Base-by-base conservation (phyloP, 2,797 vertebrate species). In the Iguana delicatissima region DNA sequence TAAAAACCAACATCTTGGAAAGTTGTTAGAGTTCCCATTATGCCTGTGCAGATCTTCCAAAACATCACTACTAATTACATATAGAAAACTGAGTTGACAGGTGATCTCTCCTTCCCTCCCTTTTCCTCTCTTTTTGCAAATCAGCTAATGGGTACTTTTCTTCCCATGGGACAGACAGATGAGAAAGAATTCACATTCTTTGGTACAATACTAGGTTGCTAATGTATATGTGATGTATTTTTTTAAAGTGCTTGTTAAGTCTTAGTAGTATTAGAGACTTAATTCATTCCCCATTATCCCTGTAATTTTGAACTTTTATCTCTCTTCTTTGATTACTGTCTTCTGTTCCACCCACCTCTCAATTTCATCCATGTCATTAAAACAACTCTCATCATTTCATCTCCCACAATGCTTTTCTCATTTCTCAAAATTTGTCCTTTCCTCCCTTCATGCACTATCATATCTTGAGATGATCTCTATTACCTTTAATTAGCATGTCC, bases 381-480 rank as follows among this genome's bases (percentile, higher is more conserved):
- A 87, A 69, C 89, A 87, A 91, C 46, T 26, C 67, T 42, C 59
- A 1, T 20, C 82, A 73, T 32, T 0, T 0, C 42, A 38, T 88
- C 87, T 89, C 46, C 72, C 88, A 73, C 20, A 84, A 46, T 80
- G 59, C 76, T 59, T 90, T 84, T 77, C 26, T 87, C 7, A 84
- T 85, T 83, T 57, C n/a, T 87, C 14, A 79, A 24, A 32, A 76
- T 89, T 64, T 74, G 55, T 82, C 4, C 85, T 89, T 90, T 24
- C 12, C 1, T 20, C 5, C 80, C 89, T 93, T 89, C 80, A 80
- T 87, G 84, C 62, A 84, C 50, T 64, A 83, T 82, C 73, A 89
- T 90, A 1, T 87, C 6, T 8, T 8, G 32, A 1, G 82, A 85
- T 89, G 89, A 90, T 84, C 0, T 76, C 88, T 85, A 67, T 16